Base-by-base conservation (phyloP, 1,140 invertebrate genomes). In the Anagrus nilaparvatae region DNA sequence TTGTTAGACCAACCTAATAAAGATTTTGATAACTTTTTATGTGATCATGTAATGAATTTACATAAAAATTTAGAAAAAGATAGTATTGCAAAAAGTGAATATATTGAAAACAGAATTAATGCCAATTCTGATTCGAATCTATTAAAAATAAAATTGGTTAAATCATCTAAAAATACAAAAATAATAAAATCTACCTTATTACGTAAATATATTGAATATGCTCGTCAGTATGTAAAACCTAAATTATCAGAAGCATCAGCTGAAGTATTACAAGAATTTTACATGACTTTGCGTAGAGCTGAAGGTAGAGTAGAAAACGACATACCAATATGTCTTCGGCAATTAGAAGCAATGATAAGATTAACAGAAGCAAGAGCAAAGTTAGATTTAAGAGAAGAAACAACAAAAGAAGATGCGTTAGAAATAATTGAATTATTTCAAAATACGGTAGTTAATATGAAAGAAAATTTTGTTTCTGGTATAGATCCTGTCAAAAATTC, bases 141-240 rank as follows among this genome's bases (percentile, higher is more conserved):
- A 29, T 30, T 46, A 25, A 46, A 7, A 33, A 41, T 38, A 16
- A 31, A 19, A 42, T 28, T 46, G 12, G 12, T 40, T 35, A 9
- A 14, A 18, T 9, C 33, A 21, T 37, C 40, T 9, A 30, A 20
- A 38, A 32, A 36, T 38, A 25, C 20, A 13, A 2, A 36, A 8
- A 19, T 12, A 28, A 69, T 97, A 43, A 84, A 90, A 6, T 67
- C 78, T 24, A 69, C 77, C 31, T 61, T 91, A 23, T 69, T 96
- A 2, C 75, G 87, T 32, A 92, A 94, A 68, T 97, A 94, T 57
- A 84, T 96, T 33, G 83, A 84, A 1, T 96, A 95, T 70, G 87
- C 91, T 1, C 76, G 82, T 39, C 84, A 90, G 61, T 90, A 92
- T 69, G 84, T 94, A 0, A 77, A 83, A 50, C 89, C 92, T 10